Evolutionary conservation across 2,797 vertebrate species (phyloP).

Genomic region (Neosilurus hyrtlii): DNA sequence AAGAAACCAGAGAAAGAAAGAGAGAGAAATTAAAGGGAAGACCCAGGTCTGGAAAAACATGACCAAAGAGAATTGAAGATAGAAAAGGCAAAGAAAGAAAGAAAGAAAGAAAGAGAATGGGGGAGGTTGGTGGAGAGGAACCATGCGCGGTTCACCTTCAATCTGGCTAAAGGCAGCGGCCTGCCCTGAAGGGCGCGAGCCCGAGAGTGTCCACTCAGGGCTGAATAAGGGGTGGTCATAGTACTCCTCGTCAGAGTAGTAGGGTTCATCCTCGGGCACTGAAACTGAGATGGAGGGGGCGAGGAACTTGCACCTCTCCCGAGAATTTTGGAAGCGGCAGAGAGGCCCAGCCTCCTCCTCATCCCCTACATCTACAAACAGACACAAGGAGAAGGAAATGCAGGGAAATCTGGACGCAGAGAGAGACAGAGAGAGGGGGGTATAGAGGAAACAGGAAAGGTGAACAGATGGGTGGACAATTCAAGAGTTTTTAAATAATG

Average conservation of each 20-base stretch:
- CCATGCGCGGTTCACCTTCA: slow-evolving; percentile 93
- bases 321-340: slow-evolving; percentile 80
- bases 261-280: slow-evolving; percentile 91
- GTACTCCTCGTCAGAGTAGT: slow-evolving; percentile 91
- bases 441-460: slow-evolving; percentile 31
- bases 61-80: slow-evolving; percentile 33
- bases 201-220: slow-evolving; percentile 88
- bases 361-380: slow-evolving; percentile 94
- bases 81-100: slow-evolving; percentile 28
- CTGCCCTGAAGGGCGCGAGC: slow-evolving; percentile 81
- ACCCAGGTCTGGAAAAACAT: slow-evolving; percentile 12
- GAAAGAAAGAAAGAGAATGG: slow-evolving; percentile 34
- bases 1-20: not conserved
- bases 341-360: slow-evolving; percentile 91
- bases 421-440: slow-evolving; percentile 52
- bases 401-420: slow-evolving; percentile 85
- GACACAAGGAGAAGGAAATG: slow-evolving; percentile 84
- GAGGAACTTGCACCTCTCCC: slow-evolving; percentile 85
- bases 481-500: slow-evolving; percentile 33
- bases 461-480: slow-evolving; percentile 60
- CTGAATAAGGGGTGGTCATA: slow-evolving; percentile 96
- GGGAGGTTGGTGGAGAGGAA: slow-evolving; percentile 71
- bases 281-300: slow-evolving; percentile 94
- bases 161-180: slow-evolving; percentile 86
- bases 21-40: slow-evolving; percentile 47